Conservation (phyloP, 2,797 vertebrate genomes). For the Eurystomus glaucurus region DNA sequence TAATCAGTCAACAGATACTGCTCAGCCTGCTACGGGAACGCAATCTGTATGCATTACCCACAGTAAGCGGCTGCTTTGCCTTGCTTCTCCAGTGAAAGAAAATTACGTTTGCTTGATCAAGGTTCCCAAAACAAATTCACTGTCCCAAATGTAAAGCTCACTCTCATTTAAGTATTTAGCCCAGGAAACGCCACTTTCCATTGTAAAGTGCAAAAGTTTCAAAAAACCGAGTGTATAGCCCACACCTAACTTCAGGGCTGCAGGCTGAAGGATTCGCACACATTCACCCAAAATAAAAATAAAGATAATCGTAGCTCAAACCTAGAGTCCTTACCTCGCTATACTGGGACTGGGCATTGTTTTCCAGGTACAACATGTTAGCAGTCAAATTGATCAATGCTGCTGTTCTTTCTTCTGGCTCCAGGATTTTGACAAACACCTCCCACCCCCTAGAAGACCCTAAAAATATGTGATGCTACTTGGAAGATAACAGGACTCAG, state of each 20-base stretch:
- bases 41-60: neutral
- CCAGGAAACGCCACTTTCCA: neutral
- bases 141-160: neutral
- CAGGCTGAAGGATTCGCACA: rapidly evolving
- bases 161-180: neutral
- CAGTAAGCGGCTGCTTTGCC: neutral
- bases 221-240: neutral
- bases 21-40: neutral
- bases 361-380: conserved; percentile 99
- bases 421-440: conserved; percentile 94
- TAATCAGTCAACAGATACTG: neutral
- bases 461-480: conserved; percentile 80
- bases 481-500: conserved; percentile 85
- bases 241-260: neutral
- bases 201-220: neutral
- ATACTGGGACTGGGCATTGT: conserved; percentile 94
- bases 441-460: conserved; percentile 88
- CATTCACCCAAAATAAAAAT: neutral
- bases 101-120: neutral
- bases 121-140: neutral
- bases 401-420: conserved; percentile 97
- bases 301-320: conserved; percentile 36
- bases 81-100: neutral
- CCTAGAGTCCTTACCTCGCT: conserved; percentile 93
- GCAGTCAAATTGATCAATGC: conserved; percentile 98